phyloP scores from a whole-genome alignment of 2,797 vertebrate genomes.

The Tokudaia tokunoshimensis region DNA sequence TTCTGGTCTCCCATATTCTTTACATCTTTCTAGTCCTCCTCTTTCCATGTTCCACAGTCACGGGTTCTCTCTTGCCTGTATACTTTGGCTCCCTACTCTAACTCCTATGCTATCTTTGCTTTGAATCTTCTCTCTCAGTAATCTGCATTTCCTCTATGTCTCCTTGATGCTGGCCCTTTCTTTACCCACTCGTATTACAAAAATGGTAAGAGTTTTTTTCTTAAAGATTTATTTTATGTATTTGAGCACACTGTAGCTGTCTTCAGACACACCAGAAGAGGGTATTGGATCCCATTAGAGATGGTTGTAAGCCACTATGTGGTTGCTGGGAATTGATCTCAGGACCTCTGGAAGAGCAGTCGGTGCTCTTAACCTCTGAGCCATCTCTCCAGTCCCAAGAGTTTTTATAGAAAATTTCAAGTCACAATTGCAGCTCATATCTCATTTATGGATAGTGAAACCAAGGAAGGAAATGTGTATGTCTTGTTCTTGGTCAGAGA shows the following conservation, averaged over 20 bases:
- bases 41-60: not conserved
- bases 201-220: not conserved
- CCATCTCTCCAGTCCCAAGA: too few relatives aligned
- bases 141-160: constrained; percentile 8
- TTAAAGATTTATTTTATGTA: too few relatives aligned
- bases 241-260: too few relatives aligned
- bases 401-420: constrained; percentile 27
- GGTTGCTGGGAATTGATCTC: too few relatives aligned
- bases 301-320: too few relatives aligned
- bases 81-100: constrained; percentile 24
- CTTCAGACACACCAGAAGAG: too few relatives aligned
- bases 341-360: too few relatives aligned
- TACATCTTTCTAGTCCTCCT: not conserved
- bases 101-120: constrained; percentile 55
- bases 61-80: not conserved
- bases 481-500: constrained; percentile 30
- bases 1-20: not conserved
- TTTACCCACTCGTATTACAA: not conserved
- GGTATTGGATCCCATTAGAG: too few relatives aligned
- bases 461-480: constrained; percentile 30
- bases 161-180: not conserved
- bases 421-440: not conserved
- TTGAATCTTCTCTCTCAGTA: not conserved
- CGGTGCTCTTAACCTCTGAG: too few relatives aligned
- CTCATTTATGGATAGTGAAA: constrained; percentile 27